phyloP scores from a whole-genome alignment of 2,888 invertebrate species.

The Ceramica pisi region DNA sequence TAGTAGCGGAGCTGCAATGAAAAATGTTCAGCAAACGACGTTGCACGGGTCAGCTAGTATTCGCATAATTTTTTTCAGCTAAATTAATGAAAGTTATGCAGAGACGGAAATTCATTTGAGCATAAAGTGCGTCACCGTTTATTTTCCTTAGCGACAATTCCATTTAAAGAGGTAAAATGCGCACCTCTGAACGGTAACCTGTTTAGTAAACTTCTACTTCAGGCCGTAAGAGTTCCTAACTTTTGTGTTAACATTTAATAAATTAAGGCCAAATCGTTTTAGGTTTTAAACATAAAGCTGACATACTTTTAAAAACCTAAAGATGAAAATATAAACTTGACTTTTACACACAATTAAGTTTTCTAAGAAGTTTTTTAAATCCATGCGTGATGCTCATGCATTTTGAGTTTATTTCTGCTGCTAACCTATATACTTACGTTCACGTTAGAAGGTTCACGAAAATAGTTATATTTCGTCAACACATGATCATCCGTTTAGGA shows the following conservation, averaged over 20 bases:
- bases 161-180: neutral
- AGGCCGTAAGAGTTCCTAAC: neutral
- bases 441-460: slow-evolving; percentile 51
- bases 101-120: neutral
- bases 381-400: slow-evolving; percentile 48
- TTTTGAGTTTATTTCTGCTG: slow-evolving; percentile 58
- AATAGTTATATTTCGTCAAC: slow-evolving; percentile 63
- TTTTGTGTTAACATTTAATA: neutral
- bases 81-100: too few species aligned
- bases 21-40: too few species aligned
- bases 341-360: slow-evolving; percentile 30
- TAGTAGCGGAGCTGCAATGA: too few species aligned
- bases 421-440: slow-evolving; percentile 60
- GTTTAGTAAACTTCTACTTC: neutral
- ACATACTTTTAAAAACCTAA: neutral
- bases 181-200: neutral
- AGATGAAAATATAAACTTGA: slow-evolving; percentile 31
- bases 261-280: neutral
- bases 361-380: slow-evolving; percentile 54
- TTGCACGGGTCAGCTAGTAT: too few species aligned
- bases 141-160: slow-evolving; percentile 10
- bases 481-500: slow-evolving; percentile 54
- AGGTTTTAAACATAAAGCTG: too few species aligned
- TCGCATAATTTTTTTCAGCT: neutral
- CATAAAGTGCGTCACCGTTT: slow-evolving; percentile 21